Evolutionary conservation across 2,888 invertebrate genomes (phyloP).

Genomic region (Yponomeuta cagnagella): DNA sequence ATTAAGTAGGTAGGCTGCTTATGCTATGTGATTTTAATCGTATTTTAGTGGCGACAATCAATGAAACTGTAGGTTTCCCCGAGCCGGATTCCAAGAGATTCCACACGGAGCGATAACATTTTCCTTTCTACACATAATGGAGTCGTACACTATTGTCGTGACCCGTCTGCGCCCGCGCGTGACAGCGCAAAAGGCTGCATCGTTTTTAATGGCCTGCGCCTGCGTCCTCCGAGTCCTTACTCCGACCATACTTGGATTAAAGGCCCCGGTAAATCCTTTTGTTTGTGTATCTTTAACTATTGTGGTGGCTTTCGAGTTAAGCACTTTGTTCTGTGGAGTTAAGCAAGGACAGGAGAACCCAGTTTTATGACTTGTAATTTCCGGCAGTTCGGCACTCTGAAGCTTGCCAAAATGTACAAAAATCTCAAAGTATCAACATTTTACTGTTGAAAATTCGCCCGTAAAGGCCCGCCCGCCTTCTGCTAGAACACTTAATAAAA

Average conservation of each 20-base stretch:
- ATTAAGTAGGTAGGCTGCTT: too few species aligned
- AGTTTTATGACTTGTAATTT: too few species aligned
- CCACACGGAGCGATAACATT: background rate
- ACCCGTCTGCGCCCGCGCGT: background rate
- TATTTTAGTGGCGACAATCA: too few species aligned
- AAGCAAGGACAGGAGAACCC: too few species aligned
- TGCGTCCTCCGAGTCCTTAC: background rate
- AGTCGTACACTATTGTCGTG: constrained; percentile 5
- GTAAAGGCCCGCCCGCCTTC: too few species aligned
- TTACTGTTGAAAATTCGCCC: too few species aligned
- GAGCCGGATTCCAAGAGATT: background rate
- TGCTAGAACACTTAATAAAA: too few species aligned
- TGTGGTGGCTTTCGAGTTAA: background rate
- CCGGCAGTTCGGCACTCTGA: too few species aligned
- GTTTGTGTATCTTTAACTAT: background rate
- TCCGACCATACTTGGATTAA: background rate
- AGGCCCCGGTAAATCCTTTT: background rate
- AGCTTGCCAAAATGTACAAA: too few species aligned
- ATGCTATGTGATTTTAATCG: too few species aligned
- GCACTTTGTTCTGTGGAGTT: too few species aligned
- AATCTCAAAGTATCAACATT: too few species aligned
- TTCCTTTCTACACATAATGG: background rate
- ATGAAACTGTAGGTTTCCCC: background rate
- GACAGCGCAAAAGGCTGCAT: constrained; percentile 1
- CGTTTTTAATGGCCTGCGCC: background rate